Percentiles rank a stretch among this genome's conserved stretches.
phyloP scores from a whole-genome alignment of 30 jellyfish, hydroid and myxozoan species.

The Aurelia sp. region DNA sequence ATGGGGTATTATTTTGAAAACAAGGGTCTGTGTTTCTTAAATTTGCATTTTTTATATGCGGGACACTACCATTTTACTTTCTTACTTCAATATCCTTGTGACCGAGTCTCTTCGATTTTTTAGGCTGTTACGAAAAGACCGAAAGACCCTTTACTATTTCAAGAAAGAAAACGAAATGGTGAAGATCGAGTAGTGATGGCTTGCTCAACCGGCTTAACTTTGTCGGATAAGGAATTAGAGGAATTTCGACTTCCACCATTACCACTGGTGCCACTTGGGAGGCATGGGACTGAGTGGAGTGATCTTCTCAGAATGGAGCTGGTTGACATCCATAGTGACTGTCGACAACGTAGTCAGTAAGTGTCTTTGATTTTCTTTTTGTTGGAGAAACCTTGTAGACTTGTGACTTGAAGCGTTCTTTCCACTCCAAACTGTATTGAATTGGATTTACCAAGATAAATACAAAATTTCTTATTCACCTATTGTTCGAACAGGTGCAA shows the following conservation, averaged over 20 bases:
- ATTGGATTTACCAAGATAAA: no score
- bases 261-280: conserved; percentile 91
- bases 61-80: no score
- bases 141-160: conserved; percentile 80
- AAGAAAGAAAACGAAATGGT: conserved; percentile 62
- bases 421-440: no score
- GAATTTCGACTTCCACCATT: conserved; percentile 78
- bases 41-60: no score
- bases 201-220: conserved; percentile 67
- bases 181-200: conserved; percentile 73
- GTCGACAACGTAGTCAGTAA: conserved; percentile 86
- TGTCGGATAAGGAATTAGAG: conserved; percentile 56
- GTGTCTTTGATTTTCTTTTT: conserved; percentile 19
- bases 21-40: no score
- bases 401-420: no score
- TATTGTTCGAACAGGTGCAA: no score
- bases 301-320: conserved; percentile 79
- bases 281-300: conserved; percentile 86
- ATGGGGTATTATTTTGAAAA: no score
- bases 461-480: no score
- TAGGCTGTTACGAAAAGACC: conserved; percentile 73
- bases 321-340: conserved; percentile 73
- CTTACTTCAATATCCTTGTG: no score
- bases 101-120: neutral
- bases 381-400: neutral